These are phyloP conservation scores for Agrochola macilenta DNA, from an alignment of 2,888 invertebrate species.

Conservation along the genomic window DNA sequence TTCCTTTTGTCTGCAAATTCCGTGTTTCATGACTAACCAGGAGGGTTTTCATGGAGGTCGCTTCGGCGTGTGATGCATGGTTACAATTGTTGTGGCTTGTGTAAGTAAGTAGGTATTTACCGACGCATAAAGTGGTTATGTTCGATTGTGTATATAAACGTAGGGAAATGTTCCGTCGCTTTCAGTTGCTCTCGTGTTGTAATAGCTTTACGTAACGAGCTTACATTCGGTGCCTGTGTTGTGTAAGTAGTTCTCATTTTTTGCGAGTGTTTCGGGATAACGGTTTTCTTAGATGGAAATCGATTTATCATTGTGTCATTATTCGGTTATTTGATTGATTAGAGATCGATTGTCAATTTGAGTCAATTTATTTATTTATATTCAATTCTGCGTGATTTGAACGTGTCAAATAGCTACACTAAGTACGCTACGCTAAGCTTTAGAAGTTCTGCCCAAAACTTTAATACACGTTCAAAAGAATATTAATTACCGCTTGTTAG, in stretches of 20 bases:
- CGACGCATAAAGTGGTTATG: constrained; percentile 51
- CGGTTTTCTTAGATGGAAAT: neutral
- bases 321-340: neutral
- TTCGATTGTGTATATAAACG: constrained; percentile 62
- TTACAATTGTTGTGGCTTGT: constrained; percentile 38
- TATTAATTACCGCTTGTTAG: neutral
- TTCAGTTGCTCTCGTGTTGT: constrained; percentile 60
- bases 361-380: neutral
- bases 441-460: no score
- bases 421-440: neutral
- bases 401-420: neutral
- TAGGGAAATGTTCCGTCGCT: constrained; percentile 52
- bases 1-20: constrained; percentile 2
- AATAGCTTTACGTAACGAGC: constrained; percentile 52
- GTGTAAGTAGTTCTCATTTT: constrained; percentile 44
- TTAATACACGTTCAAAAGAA: neutral
- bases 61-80: constrained; percentile 34
- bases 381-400: neutral
- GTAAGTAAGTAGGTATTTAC: constrained; percentile 44
- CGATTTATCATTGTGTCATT: neutral
- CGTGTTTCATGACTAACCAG: constrained; percentile 27
- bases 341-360: neutral
- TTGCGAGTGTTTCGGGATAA: constrained; percentile 6
- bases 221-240: constrained; percentile 26
- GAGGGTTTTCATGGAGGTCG: constrained; percentile 3